Conservation (phyloP, 2,113 vertebrate species). For the Balaeniceps rex region DNA sequence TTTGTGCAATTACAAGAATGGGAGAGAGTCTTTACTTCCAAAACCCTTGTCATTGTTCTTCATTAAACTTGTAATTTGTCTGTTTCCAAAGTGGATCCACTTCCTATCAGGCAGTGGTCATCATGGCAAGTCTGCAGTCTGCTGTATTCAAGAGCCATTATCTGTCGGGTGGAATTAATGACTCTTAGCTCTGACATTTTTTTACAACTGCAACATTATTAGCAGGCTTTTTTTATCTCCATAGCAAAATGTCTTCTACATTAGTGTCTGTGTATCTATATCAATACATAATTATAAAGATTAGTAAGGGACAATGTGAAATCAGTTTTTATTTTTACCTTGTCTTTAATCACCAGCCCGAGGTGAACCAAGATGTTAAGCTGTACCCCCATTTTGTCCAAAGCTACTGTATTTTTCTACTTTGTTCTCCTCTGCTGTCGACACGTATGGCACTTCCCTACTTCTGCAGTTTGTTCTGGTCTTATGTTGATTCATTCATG, state of each 20-base stretch:
- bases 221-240: not conserved
- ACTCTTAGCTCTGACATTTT: not conserved
- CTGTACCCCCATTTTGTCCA: not conserved
- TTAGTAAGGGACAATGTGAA: not conserved
- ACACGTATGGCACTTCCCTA: rapidly evolving
- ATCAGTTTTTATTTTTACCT: not conserved
- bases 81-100: not conserved
- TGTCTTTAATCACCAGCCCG: not conserved
- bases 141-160: not conserved
- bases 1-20: not conserved
- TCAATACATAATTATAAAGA: not conserved
- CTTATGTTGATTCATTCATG: not conserved
- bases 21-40: not conserved
- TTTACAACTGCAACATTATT: not conserved
- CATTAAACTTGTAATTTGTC: not conserved
- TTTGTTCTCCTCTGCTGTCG: not conserved
- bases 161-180: not conserved
- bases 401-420: not conserved
- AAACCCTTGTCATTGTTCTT: not conserved
- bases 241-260: not conserved
- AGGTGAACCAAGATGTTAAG: not conserved
- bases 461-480: not conserved
- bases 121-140: not conserved
- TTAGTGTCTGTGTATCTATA: not conserved
- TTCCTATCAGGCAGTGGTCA: not conserved